Evolutionary conservation across 2,888 invertebrate genomes (phyloP).

Genomic region (Drosophila gaucha): DNA sequence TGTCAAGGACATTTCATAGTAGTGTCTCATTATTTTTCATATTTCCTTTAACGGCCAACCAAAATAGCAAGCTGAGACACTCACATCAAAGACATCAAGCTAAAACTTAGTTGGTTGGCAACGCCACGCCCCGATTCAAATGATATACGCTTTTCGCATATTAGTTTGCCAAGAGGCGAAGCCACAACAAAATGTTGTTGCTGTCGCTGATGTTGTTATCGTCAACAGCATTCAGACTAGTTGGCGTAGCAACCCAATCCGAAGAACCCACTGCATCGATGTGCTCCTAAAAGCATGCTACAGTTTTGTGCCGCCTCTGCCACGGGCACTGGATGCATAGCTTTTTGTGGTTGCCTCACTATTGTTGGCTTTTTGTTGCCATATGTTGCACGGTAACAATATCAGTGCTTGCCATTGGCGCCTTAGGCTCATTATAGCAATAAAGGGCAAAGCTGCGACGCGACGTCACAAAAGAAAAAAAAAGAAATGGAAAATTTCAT

Average conservation of each 20-base stretch:
- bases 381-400: constrained; percentile 67
- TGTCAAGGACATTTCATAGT: constrained; percentile 66
- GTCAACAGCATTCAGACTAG: too few relatives aligned
- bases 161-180: constrained; percentile 36
- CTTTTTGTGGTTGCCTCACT: constrained; percentile 32
- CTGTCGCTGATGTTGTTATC: too few relatives aligned
- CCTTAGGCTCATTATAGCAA: constrained; percentile 64
- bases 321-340: constrained; percentile 33
- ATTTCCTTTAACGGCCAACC: constrained; percentile 51
- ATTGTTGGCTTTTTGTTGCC: constrained; percentile 43
- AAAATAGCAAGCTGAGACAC: constrained; percentile 37
- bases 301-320: constrained; percentile 36
- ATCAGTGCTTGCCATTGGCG: constrained; percentile 50
- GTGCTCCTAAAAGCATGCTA: constrained; percentile 39
- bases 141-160: constrained; percentile 15
- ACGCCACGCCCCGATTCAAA: constrained; percentile 30
- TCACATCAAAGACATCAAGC: constrained; percentile 7
- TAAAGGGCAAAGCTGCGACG: constrained; percentile 23
- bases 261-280: constrained; percentile 36
- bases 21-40: constrained; percentile 74
- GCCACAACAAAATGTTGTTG: constrained; percentile 55
- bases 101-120: constrained; percentile 20
- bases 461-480: constrained; percentile 12
- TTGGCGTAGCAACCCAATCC: constrained; percentile 16
- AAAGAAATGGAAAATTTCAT: constrained; percentile 61